Evolutionary conservation across 2,797 vertebrate species (phyloP).

Genomic region (Perodicticus potto): DNA sequence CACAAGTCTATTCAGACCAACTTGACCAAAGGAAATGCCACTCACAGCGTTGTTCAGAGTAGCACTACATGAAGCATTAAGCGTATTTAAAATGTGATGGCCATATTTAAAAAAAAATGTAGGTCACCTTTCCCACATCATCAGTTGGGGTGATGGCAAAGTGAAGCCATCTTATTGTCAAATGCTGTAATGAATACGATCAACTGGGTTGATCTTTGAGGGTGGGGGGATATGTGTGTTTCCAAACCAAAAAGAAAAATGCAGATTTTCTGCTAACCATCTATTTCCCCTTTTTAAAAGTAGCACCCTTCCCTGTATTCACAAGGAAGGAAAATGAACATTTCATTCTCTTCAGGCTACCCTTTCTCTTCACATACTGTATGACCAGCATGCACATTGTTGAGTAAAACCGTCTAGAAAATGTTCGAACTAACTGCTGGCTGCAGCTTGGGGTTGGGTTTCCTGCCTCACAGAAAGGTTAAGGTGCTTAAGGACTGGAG

Average conservation of each 20-base stretch:
- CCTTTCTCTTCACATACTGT: neutral
- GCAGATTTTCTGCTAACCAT: neutral
- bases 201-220: neutral
- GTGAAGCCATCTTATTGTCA: neutral
- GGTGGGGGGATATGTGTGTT: neutral
- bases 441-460: neutral
- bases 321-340: conserved; percentile 7
- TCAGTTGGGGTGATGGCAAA: neutral
- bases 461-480: neutral
- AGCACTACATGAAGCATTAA: neutral
- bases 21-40: conserved; percentile 52
- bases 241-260: neutral
- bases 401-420: neutral
- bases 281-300: neutral
- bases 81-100: conserved; percentile 42
- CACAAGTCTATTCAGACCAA: conserved; percentile 66
- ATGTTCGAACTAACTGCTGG: neutral
- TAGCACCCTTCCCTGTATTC: neutral
- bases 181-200: neutral
- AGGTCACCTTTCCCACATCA: neutral
- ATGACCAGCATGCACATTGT: neutral
- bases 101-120: neutral
- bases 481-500: neutral
- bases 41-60: neutral
- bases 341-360: neutral